These are phyloP conservation scores for Scleropages formosus DNA, from an alignment of 2,797 vertebrate genomes.

Conservation along the genomic window DNA sequence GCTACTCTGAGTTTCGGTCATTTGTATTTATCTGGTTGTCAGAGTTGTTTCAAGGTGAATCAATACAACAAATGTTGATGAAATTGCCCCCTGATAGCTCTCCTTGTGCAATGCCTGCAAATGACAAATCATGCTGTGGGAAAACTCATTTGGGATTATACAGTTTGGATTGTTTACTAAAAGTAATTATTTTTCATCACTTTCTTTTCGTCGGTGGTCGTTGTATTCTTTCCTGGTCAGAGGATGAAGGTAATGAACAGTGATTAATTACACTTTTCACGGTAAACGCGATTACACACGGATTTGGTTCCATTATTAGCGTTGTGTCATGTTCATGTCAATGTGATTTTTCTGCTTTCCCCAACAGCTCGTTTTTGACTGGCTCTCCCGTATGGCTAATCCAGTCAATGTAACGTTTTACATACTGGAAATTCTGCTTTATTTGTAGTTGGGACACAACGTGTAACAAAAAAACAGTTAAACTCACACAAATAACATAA, in stretches of 20 bases:
- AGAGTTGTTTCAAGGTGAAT: constrained; percentile 7
- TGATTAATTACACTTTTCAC: too few relatives aligned
- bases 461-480: too few relatives aligned
- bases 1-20: not conserved
- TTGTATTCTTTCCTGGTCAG: not conserved
- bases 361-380: too few relatives aligned
- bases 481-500: too few relatives aligned
- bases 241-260: not conserved
- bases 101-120: not conserved
- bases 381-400: too few relatives aligned
- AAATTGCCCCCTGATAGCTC: not conserved
- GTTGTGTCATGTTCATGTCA: too few relatives aligned
- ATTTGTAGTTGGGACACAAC: too few relatives aligned
- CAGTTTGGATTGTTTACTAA: not conserved
- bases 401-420: too few relatives aligned
- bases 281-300: not conserved
- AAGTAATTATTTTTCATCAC: not conserved
- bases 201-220: not conserved
- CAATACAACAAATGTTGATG: not conserved
- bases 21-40: not conserved
- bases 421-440: too few relatives aligned
- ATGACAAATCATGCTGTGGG: too few relatives aligned
- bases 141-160: too few relatives aligned
- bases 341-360: too few relatives aligned
- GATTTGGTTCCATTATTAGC: not conserved